Conservation (phyloP, 64 coral and sea anemone genomes). For the Astreopora myriophthalma region DNA sequence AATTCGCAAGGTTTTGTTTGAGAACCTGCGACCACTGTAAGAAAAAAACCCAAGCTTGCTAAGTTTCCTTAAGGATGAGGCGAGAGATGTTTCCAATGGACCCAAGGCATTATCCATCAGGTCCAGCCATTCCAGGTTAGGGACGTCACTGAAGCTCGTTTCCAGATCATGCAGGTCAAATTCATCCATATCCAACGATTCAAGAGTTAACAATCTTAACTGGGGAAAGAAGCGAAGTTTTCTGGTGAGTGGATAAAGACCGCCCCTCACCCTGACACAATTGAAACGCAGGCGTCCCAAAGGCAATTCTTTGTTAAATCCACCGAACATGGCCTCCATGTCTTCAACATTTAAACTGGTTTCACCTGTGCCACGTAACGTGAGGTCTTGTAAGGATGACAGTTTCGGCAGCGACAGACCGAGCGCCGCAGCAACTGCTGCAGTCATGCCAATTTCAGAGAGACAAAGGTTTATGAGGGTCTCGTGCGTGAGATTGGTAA, state of each 20-base stretch:
- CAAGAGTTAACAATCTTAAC: not conserved
- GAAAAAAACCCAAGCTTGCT: too few species aligned
- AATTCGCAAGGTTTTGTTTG: too few species aligned
- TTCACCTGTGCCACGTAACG: not conserved
- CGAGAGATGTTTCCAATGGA: too few species aligned
- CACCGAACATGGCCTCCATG: not conserved
- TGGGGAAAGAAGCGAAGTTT: not conserved
- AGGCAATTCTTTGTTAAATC: not conserved
- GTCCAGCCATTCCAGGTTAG: not conserved
- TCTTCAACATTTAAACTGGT: too few species aligned
- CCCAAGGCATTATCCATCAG: not conserved
- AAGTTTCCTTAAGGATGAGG: too few species aligned
- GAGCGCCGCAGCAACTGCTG: not conserved
- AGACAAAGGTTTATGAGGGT: not conserved
- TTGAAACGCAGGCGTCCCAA: not conserved
- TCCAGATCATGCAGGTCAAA: not conserved
- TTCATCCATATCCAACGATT: not conserved
- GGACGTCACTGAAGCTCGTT: not conserved
- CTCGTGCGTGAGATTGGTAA: not conserved
- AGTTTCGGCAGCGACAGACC: not conserved
- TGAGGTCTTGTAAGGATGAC: not conserved
- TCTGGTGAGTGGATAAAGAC: not conserved
- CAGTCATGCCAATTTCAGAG: not conserved
- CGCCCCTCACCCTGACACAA: not conserved
- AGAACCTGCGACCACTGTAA: too few species aligned